Evolutionary conservation across 2,888 invertebrate species (phyloP).

Genomic region (Macrosiphum euphorbiae): DNA sequence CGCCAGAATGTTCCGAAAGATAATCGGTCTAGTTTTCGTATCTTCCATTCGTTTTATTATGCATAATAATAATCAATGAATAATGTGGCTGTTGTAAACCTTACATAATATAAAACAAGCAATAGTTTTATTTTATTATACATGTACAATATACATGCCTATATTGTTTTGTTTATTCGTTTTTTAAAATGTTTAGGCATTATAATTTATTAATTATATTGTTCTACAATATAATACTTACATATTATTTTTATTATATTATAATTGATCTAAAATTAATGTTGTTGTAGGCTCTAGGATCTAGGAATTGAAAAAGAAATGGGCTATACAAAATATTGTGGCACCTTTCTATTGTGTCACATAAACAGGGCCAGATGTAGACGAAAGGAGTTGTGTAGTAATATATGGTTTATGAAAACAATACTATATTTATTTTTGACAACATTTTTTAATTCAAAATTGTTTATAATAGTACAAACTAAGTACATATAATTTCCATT

Average conservation of each 20-base stretch:
- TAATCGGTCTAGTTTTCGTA: constrained; percentile 60
- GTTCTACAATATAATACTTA: neutral
- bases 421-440: neutral
- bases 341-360: neutral
- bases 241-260: neutral
- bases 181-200: neutral
- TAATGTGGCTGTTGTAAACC: constrained; percentile 27
- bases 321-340: neutral
- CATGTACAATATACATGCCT: neutral
- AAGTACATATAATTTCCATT: neutral
- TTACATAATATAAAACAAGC: neutral
- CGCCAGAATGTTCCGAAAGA: constrained; percentile 26
- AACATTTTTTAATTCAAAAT: neutral
- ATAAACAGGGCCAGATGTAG: neutral
- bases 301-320: neutral
- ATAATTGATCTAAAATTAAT: neutral
- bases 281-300: neutral
- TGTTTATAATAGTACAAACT: neutral
- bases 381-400: neutral
- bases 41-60: constrained; percentile 41
- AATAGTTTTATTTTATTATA: constrained; percentile 19
- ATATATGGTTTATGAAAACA: neutral
- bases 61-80: constrained; percentile 52
- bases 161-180: neutral
- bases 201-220: neutral